Conservation (phyloP, 2,888 invertebrate genomes). For the Anoncus sp. region DNA sequence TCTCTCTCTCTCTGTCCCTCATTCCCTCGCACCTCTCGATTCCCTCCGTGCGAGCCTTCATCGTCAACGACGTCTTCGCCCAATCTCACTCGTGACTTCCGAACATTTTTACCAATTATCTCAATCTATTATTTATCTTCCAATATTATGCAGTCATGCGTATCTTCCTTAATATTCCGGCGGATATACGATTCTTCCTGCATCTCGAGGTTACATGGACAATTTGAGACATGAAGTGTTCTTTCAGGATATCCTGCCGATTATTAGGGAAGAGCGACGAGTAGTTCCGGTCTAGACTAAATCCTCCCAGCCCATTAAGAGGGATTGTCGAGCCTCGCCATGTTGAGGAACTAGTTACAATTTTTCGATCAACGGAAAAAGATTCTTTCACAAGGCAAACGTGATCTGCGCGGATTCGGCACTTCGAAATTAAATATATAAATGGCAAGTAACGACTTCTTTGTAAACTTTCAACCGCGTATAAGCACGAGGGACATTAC, state of each 20-base stretch:
- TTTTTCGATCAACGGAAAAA: neutral
- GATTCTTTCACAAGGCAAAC: neutral
- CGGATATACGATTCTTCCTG: slow-evolving; percentile 38
- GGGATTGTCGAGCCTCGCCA: neutral
- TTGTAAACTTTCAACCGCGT: no score
- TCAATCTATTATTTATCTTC: slow-evolving; percentile 41
- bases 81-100: slow-evolving; percentile 21
- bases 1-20: no score
- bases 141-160: slow-evolving; percentile 47
- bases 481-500: no score
- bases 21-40: slow-evolving; percentile 37
- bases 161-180: slow-evolving; percentile 59
- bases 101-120: slow-evolving; percentile 21
- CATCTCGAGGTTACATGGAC: slow-evolving; percentile 11
- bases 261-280: slow-evolving; percentile 36
- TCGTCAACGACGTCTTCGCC: neutral
- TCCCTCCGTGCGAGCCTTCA: slow-evolving; percentile 13
- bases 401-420: neutral
- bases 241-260: slow-evolving; percentile 33
- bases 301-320: neutral
- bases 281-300: slow-evolving; percentile 47
- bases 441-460: no score
- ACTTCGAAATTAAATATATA: no score
- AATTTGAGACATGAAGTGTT: slow-evolving; percentile 26
- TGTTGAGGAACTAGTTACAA: neutral